These are phyloP conservation scores for Agelas oroides DNA, from an alignment of 37 sponge, comb jelly and placozoan genomes.

Conservation along the genomic window DNA sequence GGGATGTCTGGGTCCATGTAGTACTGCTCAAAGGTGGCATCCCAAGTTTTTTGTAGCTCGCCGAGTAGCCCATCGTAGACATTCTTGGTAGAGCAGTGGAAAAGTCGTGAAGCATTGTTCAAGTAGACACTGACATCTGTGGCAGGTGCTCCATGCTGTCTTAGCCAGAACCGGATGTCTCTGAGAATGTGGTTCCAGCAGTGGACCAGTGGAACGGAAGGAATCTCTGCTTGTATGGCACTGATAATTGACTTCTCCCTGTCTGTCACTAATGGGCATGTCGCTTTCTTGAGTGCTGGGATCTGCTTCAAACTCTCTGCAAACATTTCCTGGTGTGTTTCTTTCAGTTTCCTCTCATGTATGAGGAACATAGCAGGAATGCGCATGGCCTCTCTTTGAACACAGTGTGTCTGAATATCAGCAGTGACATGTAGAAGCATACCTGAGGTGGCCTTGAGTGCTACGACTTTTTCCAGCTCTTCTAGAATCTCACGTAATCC, in stretches of 20 bases:
- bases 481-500: conserved; percentile 38
- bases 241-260: conserved; percentile 23
- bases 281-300: not conserved
- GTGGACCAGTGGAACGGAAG: not conserved
- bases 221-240: conserved; percentile 8
- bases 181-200: conserved; percentile 54
- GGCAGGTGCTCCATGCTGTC: conserved; percentile 26
- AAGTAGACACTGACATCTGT: conserved; percentile 20
- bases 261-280: conserved; percentile 33
- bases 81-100: conserved; percentile 1
- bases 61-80: not conserved
- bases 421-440: conserved; percentile 50
- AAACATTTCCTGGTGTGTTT: conserved; percentile 21
- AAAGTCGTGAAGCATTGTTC: conserved; percentile 12
- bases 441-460: too few relatives aligned
- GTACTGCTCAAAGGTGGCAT: conserved; percentile 31
- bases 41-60: conserved; percentile 16
- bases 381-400: conserved; percentile 43
- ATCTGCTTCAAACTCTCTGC: not conserved
- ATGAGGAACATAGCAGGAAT: too few relatives aligned
- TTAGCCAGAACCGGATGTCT: conserved; percentile 34
- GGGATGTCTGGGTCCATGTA: conserved; percentile 15
- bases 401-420: conserved; percentile 57
- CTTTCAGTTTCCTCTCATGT: conserved; percentile 37
- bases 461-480: too few relatives aligned